A percentile compares a stretch with the other conserved stretches of the same genome.
Conservation (phyloP, 2,888 invertebrate genomes). For the Nipponacmea schrenckii region DNA sequence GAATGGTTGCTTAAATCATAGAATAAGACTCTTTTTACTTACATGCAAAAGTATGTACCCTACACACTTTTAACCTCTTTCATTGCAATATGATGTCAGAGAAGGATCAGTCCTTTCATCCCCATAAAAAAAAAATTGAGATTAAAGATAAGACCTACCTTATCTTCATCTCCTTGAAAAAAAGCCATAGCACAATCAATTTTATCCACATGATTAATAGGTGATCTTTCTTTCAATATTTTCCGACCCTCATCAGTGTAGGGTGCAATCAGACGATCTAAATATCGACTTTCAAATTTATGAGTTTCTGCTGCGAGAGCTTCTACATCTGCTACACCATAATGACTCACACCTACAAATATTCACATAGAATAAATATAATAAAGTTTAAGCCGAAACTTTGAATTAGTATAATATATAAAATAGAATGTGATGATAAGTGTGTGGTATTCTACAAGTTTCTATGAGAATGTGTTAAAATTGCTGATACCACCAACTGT, state of each 20-base stretch:
- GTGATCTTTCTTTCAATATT: conserved; percentile 62
- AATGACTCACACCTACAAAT: conserved; percentile 63
- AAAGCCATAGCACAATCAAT: conserved; percentile 66
- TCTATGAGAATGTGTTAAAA: no score
- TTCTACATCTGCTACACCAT: conserved; percentile 68
- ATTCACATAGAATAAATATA: not conserved
- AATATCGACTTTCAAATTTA: conserved; percentile 69
- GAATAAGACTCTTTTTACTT: no score
- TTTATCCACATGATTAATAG: conserved; percentile 64
- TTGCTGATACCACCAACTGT: no score
- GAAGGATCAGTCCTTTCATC: no score
- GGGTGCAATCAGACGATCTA: conserved; percentile 62
- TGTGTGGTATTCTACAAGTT: no score
- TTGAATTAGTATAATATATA: not conserved
- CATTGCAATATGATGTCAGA: no score
- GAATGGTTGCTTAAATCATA: no score
- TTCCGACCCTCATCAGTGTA: conserved; percentile 39
- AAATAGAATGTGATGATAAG: no score
- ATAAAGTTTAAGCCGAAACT: not conserved
- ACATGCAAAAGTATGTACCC: no score
- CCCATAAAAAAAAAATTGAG: no score
- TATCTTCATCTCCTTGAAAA: conserved; percentile 68
- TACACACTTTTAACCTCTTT: no score
- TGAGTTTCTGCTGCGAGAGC: conserved; percentile 66
- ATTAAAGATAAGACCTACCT: conserved; percentile 42